Percentiles rank a stretch among this genome's conserved stretches.
These are phyloP conservation scores for Bembecia ichneumoniformis DNA, from an alignment of 2,888 invertebrate species.

Conservation along the genomic window DNA sequence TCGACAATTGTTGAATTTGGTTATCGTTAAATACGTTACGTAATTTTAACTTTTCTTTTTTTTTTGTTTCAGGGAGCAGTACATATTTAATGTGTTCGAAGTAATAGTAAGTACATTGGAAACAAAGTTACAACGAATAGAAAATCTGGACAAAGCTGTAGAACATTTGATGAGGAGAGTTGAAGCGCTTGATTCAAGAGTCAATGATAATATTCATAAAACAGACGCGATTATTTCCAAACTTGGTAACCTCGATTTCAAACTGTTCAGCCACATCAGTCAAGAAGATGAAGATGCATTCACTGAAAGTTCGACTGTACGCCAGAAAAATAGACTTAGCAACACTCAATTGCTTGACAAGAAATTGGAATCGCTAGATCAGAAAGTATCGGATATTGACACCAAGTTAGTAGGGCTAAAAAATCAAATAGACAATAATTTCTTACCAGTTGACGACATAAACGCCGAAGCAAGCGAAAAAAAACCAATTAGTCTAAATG, in stretches of 20 bases:
- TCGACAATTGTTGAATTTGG: too few species aligned
- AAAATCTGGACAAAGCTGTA: slow-evolving; percentile 89
- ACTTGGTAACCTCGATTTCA: slow-evolving; percentile 80
- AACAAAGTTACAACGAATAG: slow-evolving; percentile 88
- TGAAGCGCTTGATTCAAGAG: slow-evolving; percentile 84
- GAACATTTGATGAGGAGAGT: slow-evolving; percentile 89
- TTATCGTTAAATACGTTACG: too few species aligned
- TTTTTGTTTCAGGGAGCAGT: slow-evolving; percentile 84
- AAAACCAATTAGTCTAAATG: slow-evolving; percentile 87
- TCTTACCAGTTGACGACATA: slow-evolving; percentile 84
- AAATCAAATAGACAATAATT: slow-evolving; percentile 87
- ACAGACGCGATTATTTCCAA: slow-evolving; percentile 87
- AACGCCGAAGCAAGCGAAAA: slow-evolving; percentile 91
- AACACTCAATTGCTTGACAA: slow-evolving; percentile 73
- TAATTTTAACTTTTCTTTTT: too few species aligned
- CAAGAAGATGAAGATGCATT: slow-evolving; percentile 42
- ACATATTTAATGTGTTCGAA: slow-evolving; percentile 90
- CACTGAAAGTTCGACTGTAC: slow-evolving; percentile 35
- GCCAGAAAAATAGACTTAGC: slow-evolving; percentile 19
- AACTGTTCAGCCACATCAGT: slow-evolving; percentile 76
- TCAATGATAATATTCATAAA: slow-evolving; percentile 87
- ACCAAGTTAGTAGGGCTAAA: slow-evolving; percentile 83
- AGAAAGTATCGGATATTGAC: slow-evolving; percentile 88
- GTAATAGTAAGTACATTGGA: slow-evolving; percentile 91
- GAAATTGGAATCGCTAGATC: slow-evolving; percentile 81